These are phyloP conservation scores for Drosophila ambigua DNA, from an alignment of 1,140 invertebrate genomes.

Conservation along the genomic window DNA sequence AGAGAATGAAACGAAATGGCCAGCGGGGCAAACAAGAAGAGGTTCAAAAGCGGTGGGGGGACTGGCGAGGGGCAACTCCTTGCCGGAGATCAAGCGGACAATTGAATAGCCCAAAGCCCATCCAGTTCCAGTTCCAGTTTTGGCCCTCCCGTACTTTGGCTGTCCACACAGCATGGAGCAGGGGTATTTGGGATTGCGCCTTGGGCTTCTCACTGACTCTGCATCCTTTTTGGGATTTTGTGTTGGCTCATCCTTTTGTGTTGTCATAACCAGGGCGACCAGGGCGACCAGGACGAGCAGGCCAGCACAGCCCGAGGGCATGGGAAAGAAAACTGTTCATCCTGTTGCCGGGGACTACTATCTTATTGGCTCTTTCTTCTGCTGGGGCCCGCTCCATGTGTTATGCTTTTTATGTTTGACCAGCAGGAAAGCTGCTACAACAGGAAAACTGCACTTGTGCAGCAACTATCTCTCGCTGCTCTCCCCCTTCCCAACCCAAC, in stretches of 20 bases:
- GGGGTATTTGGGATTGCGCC: no score
- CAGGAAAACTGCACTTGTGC: slow-evolving; percentile 63
- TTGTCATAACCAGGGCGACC: slow-evolving; percentile 59
- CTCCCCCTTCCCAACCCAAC: background rate
- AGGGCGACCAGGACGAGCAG: slow-evolving; percentile 7
- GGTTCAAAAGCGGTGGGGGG: slow-evolving; percentile 3
- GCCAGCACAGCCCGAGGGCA: background rate
- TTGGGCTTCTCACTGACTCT: background rate
- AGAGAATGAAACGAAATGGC: slow-evolving; percentile 49
- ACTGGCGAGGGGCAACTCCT: slow-evolving; percentile 6
- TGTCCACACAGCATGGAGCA: slow-evolving; percentile 1
- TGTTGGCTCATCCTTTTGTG: slow-evolving; percentile 44
- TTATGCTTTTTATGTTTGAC: slow-evolving; percentile 55
- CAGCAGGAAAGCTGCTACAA: slow-evolving; percentile 17
- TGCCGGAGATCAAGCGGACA: slow-evolving; percentile 53
- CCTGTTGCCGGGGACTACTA: slow-evolving; percentile 32
- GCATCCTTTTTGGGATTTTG: slow-evolving; percentile 32
- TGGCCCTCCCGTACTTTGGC: slow-evolving; percentile 17
- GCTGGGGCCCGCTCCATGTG: slow-evolving; percentile 34
- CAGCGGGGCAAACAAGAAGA: slow-evolving; percentile 44
- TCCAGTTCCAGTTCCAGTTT: slow-evolving; percentile 12
- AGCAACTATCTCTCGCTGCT: slow-evolving; percentile 17
- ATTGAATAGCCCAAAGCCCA: slow-evolving; percentile 53
- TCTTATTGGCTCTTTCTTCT: slow-evolving; percentile 37
- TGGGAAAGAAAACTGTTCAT: slow-evolving; percentile 12